Conservation (phyloP, 2,113 vertebrate species). For the Columbina picui region DNA sequence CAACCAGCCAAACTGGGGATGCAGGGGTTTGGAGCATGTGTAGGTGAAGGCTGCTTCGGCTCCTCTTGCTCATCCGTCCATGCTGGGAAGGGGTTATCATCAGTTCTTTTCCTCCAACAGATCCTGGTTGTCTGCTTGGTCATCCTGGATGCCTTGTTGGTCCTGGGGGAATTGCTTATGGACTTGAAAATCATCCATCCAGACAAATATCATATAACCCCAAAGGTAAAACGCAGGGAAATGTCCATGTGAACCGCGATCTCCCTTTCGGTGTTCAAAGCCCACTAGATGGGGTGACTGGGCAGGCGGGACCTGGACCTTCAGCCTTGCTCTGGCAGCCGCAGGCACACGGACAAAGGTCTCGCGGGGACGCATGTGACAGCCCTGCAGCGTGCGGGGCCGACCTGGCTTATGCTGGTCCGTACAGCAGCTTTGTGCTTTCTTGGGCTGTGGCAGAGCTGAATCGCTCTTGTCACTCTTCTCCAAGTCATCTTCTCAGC, state of each 20-base stretch:
- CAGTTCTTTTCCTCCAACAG: slow-evolving; percentile 57
- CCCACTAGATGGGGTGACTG: background rate
- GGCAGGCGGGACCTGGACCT: background rate
- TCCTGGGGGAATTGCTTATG: slow-evolving; percentile 89
- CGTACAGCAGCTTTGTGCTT: background rate
- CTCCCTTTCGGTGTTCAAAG: background rate
- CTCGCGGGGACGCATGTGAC: background rate
- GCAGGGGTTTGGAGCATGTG: background rate
- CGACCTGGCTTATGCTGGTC: fast-evolving
- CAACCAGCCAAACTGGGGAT: fast-evolving
- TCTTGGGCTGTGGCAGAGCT: background rate
- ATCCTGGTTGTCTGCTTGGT: slow-evolving; percentile 89
- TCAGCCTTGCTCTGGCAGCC: fast-evolving
- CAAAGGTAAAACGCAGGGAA: slow-evolving; percentile 73
- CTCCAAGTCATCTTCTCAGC: background rate
- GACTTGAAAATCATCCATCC: slow-evolving; percentile 86
- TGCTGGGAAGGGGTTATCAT: background rate
- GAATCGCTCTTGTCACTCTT: background rate
- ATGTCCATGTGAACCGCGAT: fast-evolving
- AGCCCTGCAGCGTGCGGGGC: fast-evolving
- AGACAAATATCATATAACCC: slow-evolving; percentile 76
- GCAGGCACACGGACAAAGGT: fast-evolving
- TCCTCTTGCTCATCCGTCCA: background rate
- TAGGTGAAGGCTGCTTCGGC: background rate
- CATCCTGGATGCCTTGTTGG: slow-evolving; percentile 90